Evolutionary conservation across 2,888 invertebrate species (phyloP).

Genomic region (Hetaerina titia): DNA sequence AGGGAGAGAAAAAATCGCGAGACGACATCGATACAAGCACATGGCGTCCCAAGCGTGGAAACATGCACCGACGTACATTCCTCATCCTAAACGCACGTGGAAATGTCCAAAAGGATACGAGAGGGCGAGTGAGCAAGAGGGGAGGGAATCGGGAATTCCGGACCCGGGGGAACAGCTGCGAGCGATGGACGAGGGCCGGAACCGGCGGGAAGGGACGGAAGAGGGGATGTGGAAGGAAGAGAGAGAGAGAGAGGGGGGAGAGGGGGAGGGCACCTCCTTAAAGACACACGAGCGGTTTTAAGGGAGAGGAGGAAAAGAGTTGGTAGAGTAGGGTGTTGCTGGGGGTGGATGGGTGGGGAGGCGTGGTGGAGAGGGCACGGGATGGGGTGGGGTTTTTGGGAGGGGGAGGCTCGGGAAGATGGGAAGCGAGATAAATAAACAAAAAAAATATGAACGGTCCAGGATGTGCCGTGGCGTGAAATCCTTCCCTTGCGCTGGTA

Average conservation of each 20-base stretch:
- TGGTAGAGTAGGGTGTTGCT: neutral
- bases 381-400: no score
- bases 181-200: neutral
- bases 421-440: neutral
- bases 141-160: neutral
- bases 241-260: neutral
- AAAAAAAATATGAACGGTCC: neutral
- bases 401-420: neutral
- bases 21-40: slow-evolving; percentile 31
- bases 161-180: neutral
- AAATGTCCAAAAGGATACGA: neutral
- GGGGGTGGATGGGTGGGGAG: neutral
- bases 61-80: neutral
- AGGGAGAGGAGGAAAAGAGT: slow-evolving; percentile 8
- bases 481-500: slow-evolving; percentile 35
- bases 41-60: neutral
- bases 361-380: neutral
- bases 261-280: neutral
- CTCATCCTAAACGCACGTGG: neutral
- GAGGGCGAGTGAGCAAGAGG: neutral
- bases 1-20: neutral
- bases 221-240: neutral
- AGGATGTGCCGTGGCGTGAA: slow-evolving; percentile 46
- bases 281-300: slow-evolving; percentile 20
- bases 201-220: neutral